These are phyloP conservation scores for Drosophila phalerata DNA, from an alignment of 2,888 invertebrate species.

Conservation along the genomic window DNA sequence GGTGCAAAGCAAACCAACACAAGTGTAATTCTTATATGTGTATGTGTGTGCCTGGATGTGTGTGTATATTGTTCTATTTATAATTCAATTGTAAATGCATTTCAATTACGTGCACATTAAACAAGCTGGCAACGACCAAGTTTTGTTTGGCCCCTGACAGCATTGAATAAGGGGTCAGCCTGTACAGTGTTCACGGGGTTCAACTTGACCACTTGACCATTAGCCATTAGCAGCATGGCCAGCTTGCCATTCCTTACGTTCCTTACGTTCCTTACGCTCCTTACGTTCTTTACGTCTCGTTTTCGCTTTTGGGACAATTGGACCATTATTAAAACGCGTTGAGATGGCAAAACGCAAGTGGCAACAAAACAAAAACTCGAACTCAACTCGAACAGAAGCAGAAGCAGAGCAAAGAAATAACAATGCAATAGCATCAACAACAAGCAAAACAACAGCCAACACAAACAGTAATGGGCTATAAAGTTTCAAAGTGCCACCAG, in stretches of 20 bases:
- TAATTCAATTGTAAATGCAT: constrained; percentile 82
- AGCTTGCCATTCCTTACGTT: constrained; percentile 29
- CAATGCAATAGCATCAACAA: constrained; percentile 41
- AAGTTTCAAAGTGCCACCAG: constrained; percentile 43
- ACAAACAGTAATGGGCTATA: constrained; percentile 44
- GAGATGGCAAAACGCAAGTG: constrained; percentile 77
- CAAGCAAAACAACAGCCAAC: constrained; percentile 23
- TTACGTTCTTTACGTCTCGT: constrained; percentile 34
- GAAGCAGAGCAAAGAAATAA: constrained; percentile 31
- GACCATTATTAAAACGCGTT: constrained; percentile 81
- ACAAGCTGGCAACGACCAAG: constrained; percentile 69
- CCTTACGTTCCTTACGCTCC: not conserved
- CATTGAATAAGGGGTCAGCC: not conserved
- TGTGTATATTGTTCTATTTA: constrained; percentile 77
- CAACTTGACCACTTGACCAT: constrained; percentile 77
- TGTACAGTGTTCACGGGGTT: constrained; percentile 29
- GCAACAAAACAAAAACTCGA: constrained; percentile 43
- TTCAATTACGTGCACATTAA: constrained; percentile 82
- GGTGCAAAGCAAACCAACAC: constrained; percentile 4
- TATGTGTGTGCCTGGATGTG: constrained; percentile 33
- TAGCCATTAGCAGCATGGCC: constrained; percentile 54
- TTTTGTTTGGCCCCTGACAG: constrained; percentile 40
- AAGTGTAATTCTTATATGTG: constrained; percentile 12
- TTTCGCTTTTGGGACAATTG: constrained; percentile 77
- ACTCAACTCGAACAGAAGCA: constrained; percentile 36